Base-by-base conservation (phyloP, 2,888 invertebrate species). In the Caradrina kadenii region DNA sequence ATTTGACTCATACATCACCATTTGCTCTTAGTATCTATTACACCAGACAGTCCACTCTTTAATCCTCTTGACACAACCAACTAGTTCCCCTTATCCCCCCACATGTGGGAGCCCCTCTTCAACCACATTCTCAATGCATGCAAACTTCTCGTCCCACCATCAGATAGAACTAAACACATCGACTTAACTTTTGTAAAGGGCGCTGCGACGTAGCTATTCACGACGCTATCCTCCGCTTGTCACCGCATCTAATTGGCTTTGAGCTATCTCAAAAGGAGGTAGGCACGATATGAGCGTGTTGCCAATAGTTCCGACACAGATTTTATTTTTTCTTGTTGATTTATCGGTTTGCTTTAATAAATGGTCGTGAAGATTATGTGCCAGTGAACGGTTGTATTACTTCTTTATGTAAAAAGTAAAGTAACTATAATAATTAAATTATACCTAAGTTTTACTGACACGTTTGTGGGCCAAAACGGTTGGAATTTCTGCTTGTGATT, bases 171-270 rank as follows among this genome's bases (percentile, higher is more conserved):
- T 82, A 80, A 80, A 82, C 73, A 76, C 72, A 71, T 65, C 39
- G 63, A 67, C 70, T 78, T 88, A 88, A 88, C 86, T 86, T 88
- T 86, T 83, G 71, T 87, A 83, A 83, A 84, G 81, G 26, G 72
- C 66, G 68, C 67, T 73, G 83, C 84, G 86, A 84, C 86, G 85
- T 85, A 85, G 82, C 87, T 84, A 88, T 88, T 86, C 87, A 88
- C 67, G 84, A 67, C 84, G 85, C 83, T 85, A 83, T 88, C 87
- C 90, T 89, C 81, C 86, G 86, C 90, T 90, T 93, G 93, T 93
- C 93, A 87, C 90, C 88, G 90, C 93, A 91, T 92, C 93, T 94
- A 94, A 94, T 94, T 94, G 94, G 94, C 94, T 94, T 94, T 93
- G 93, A 94, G 93, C 91, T 90, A 91, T 93, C 92, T 94, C 91